Evolutionary conservation across 2,888 invertebrate species (phyloP).

Genomic region (Formica aserva): DNA sequence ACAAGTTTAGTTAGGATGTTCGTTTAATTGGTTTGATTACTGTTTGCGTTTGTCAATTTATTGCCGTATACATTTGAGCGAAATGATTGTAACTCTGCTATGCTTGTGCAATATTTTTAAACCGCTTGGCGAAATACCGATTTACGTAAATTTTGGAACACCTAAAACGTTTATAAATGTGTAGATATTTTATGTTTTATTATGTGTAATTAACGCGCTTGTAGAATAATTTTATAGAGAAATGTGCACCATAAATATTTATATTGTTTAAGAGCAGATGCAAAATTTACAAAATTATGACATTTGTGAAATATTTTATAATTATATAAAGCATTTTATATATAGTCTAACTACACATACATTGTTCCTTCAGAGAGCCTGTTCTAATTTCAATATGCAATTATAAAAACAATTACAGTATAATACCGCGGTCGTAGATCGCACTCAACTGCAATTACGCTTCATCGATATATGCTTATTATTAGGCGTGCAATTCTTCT

Average conservation of each 20-base stretch:
- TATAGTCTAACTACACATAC: not conserved
- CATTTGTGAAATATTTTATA: not conserved
- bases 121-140: not conserved
- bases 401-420: not conserved
- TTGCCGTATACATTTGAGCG: conserved; percentile 1
- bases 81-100: conserved; percentile 1
- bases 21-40: conserved; percentile 28
- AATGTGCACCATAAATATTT: not conserved
- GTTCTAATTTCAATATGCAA: conserved; percentile 4
- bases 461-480: conserved; percentile 2
- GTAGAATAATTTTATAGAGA: conserved; percentile 12
- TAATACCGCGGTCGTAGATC: not conserved
- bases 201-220: not conserved
- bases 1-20: conserved; percentile 26
- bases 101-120: not conserved
- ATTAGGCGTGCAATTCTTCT: conserved; percentile 14
- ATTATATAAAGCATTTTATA: not conserved
- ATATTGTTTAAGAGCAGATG: not conserved
- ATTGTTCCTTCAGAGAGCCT: not conserved
- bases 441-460: not conserved
- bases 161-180: conserved; percentile 23
- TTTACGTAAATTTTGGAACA: conserved; percentile 3
- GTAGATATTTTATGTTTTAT: not conserved
- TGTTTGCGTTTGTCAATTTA: not conserved
- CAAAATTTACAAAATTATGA: not conserved